These are phyloP conservation scores for Pristionchus pacificus DNA, from an alignment of 1,140 invertebrate species.

Conservation along the genomic window DNA sequence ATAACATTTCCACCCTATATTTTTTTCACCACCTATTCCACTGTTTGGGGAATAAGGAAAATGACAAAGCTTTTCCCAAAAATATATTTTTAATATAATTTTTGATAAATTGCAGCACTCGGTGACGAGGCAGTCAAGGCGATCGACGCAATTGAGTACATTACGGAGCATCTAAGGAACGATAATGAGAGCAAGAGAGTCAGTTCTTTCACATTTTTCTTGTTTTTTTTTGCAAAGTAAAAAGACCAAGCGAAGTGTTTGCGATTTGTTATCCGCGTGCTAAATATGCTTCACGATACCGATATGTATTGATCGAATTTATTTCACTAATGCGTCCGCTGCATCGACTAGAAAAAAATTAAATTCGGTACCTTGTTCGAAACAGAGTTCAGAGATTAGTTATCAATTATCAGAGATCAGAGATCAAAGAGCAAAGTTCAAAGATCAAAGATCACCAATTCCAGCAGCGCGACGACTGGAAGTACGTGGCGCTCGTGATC, in stretches of 20 bases:
- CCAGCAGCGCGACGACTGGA: conserved; percentile 38
- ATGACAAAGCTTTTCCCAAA: neutral
- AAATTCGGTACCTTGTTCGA: too few relatives aligned
- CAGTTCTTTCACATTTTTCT: conserved; percentile 8
- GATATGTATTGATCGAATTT: conserved; percentile 12
- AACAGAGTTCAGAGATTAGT: too few relatives aligned
- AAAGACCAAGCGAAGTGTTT: neutral
- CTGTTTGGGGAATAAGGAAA: neutral
- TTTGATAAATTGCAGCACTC: neutral
- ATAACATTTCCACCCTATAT: conserved; percentile 14
- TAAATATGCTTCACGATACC: neutral
- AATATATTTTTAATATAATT: neutral
- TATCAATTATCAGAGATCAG: too few relatives aligned
- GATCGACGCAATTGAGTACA: conserved; percentile 41
- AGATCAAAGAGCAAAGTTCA: neutral
- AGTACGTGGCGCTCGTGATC: conserved; percentile 47
- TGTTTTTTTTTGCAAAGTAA: neutral
- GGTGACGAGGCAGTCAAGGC: conserved; percentile 29
- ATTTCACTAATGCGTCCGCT: neutral
- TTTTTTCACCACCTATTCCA: conserved; percentile 2
- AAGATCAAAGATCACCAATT: conserved; percentile 17
- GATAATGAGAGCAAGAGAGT: conserved; percentile 37
- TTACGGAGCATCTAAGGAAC: conserved; percentile 40
- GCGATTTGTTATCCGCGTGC: neutral
- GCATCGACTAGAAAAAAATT: conserved; percentile 3